phyloP scores from a whole-genome alignment of 1,140 invertebrate species.

The Bombus turneri region DNA sequence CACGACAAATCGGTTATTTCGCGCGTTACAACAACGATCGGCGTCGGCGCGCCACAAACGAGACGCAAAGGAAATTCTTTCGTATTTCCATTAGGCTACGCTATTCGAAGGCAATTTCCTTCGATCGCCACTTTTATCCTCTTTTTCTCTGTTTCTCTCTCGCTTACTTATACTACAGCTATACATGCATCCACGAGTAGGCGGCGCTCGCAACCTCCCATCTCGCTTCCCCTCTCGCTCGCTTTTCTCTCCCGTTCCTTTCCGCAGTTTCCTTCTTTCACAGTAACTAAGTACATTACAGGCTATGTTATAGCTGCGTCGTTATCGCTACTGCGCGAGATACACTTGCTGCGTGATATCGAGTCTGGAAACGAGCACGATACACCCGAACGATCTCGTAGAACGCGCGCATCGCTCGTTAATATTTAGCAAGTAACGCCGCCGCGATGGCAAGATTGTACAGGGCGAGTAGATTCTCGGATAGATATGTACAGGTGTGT shows the following conservation, averaged over 20 bases:
- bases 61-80: no score
- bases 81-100: neutral
- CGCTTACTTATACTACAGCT: neutral
- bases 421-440: neutral
- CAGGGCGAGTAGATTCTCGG: neutral
- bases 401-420: neutral
- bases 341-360: neutral
- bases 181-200: neutral
- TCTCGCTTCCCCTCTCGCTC: neutral
- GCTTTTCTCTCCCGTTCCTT: neutral
- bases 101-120: no score
- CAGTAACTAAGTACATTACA: neutral
- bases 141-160: neutral
- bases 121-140: neutral
- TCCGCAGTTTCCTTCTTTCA: neutral
- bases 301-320: neutral
- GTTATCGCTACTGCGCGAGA: neutral
- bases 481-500: neutral
- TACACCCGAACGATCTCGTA: slow-evolving; percentile 1
- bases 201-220: neutral
- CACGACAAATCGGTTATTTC: slow-evolving; percentile 1
- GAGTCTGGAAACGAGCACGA: neutral
- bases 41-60: no score
- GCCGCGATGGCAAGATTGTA: neutral
- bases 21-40: slow-evolving; percentile 5